Conservation (phyloP, 2,113 vertebrate genomes). For the Embiotoca jacksoni region DNA sequence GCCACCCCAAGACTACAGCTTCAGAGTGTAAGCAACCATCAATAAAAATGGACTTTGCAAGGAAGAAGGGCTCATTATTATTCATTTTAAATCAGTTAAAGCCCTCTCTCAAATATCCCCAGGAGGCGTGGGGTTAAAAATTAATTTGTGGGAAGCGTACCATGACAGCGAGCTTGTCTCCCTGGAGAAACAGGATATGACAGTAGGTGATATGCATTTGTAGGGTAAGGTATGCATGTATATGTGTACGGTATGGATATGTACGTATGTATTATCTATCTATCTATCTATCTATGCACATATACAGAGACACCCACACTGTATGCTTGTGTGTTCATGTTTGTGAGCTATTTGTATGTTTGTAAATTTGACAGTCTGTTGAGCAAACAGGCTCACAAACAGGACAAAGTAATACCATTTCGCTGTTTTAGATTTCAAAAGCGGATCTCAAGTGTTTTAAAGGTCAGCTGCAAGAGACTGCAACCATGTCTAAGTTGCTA, state of each 20-base stretch:
- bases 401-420: constrained; percentile 38
- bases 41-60: constrained; percentile 82
- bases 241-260: constrained; percentile 17
- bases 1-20: constrained; percentile 62
- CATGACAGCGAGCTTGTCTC: constrained; percentile 85
- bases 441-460: constrained; percentile 55
- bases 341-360: constrained; percentile 52
- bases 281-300: too few relatives aligned
- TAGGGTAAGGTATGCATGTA: constrained; percentile 32
- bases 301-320: not conserved
- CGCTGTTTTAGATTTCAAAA: constrained; percentile 39
- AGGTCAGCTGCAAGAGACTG: constrained; percentile 66
- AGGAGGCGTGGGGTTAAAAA: constrained; percentile 84
- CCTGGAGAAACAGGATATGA: constrained; percentile 83
- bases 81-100: constrained; percentile 86
- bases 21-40: constrained; percentile 81
- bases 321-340: constrained; percentile 31
- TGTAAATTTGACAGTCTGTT: constrained; percentile 63
- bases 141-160: constrained; percentile 88
- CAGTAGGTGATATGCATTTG: constrained; percentile 67
- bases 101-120: constrained; percentile 84
- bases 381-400: constrained; percentile 59
- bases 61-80: constrained; percentile 83
- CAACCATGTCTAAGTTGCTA: constrained; percentile 46
- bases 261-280: constrained; percentile 4